These are phyloP conservation scores for Glyptemys insculpta DNA, from an alignment of 2,797 vertebrate species.

Conservation along the genomic window DNA sequence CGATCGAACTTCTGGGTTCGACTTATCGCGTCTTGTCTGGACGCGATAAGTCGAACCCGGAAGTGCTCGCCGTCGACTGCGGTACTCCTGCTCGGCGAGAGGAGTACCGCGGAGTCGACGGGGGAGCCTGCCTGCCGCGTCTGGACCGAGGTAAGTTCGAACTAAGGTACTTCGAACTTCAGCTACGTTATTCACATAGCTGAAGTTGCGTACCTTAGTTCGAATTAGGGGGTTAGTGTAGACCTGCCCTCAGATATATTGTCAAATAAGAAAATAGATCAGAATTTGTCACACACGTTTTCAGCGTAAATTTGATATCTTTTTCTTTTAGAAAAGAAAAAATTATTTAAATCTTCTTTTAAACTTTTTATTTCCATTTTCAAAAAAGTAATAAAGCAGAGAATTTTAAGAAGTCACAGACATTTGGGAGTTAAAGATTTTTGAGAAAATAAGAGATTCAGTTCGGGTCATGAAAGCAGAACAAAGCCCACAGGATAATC, in stretches of 20 bases:
- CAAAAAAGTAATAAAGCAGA: not conserved
- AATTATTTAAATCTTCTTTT: conserved; percentile 40
- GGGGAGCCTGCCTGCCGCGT: too few relatives aligned
- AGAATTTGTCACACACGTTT: conserved; percentile 38
- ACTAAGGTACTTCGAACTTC: too few relatives aligned
- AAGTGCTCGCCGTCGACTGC: too few relatives aligned
- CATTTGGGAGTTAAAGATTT: not conserved
- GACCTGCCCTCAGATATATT: conserved; percentile 9
- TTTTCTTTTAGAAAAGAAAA: conserved; percentile 55
- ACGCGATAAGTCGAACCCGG: too few relatives aligned
- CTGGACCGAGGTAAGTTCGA: too few relatives aligned
- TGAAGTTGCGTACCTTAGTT: too few relatives aligned
- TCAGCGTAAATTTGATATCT: conserved; percentile 22
- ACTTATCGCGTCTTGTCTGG: too few relatives aligned
- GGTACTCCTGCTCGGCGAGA: too few relatives aligned
- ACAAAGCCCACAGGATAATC: not conserved
- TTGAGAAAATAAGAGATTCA: not conserved
- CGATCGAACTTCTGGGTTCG: too few relatives aligned
- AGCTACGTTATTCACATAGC: too few relatives aligned
- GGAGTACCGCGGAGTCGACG: too few relatives aligned
- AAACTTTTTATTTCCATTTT: conserved; percentile 1
- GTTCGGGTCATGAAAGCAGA: not conserved
- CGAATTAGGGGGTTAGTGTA: too few relatives aligned
- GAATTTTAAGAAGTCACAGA: conserved; percentile 27
- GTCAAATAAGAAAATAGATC: conserved; percentile 53